phyloP scores from a whole-genome alignment of 2,113 vertebrate species.

The Hippocampus barbouri region DNA sequence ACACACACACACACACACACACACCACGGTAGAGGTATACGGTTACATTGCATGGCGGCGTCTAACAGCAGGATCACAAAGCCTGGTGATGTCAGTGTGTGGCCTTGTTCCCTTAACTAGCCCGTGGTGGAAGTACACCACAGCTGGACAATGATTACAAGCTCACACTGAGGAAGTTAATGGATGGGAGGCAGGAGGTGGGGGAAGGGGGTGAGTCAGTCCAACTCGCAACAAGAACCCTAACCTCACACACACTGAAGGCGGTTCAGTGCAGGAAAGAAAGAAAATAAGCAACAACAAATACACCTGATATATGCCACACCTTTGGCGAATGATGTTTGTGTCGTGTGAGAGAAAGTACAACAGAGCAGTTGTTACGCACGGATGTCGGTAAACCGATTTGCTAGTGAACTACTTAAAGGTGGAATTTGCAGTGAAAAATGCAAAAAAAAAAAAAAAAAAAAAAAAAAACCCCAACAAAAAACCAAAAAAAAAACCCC shows the following conservation, averaged over 20 bases:
- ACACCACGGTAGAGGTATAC: neutral
- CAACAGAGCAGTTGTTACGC: no score
- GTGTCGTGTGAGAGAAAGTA: neutral
- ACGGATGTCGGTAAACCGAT: no score
- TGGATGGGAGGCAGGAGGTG: neutral
- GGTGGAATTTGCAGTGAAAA: no score
- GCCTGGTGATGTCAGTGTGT: slow-evolving; percentile 56
- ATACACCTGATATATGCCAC: no score
- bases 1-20: no score
- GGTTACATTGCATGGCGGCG: slow-evolving; percentile 1
- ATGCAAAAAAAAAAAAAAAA: no score
- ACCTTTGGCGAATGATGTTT: no score
- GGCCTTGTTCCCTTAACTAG: slow-evolving; percentile 62
- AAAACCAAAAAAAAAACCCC: no score
- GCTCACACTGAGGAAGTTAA: slow-evolving; percentile 42
- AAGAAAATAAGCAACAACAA: no score
- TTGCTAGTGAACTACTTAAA: no score
- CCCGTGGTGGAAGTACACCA: slow-evolving; percentile 64
- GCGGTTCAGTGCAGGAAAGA: neutral
- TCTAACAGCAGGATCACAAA: slow-evolving; percentile 52
- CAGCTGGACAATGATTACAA: slow-evolving; percentile 67
- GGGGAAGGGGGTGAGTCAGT: neutral
- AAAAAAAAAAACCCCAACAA: no score
- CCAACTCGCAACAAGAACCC: neutral
- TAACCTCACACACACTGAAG: neutral